Conservation (phyloP, 2,888 invertebrate species). For the Conistra vaccinii region DNA sequence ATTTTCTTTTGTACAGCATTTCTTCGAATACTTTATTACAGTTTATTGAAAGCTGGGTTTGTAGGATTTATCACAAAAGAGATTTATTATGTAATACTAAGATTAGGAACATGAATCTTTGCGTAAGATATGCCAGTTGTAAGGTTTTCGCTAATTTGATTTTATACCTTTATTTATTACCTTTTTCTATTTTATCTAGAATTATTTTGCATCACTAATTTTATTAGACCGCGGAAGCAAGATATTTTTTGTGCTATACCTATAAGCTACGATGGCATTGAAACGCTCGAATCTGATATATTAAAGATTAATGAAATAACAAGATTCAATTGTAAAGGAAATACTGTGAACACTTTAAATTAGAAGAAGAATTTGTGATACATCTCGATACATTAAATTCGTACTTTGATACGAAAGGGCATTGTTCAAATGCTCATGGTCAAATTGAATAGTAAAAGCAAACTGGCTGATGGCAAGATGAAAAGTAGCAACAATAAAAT, state of each 20-base stretch:
- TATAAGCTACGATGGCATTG: background rate
- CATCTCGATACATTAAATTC: background rate
- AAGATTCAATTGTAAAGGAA: background rate
- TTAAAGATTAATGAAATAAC: background rate
- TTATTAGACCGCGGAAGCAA: background rate
- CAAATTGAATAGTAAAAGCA: background rate
- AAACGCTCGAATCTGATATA: too few species aligned
- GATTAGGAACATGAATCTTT: background rate
- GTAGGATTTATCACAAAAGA: constrained; percentile 26
- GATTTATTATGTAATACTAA: constrained; percentile 22
- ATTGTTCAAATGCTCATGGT: background rate
- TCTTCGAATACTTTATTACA: constrained; percentile 5
- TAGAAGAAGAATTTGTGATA: background rate
- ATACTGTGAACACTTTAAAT: background rate
- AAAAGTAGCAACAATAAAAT: constrained; percentile 5
- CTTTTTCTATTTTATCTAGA: background rate
- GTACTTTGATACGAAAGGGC: background rate
- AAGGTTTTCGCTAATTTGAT: constrained; percentile 9
- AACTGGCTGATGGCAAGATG: background rate
- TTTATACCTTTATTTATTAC: constrained; percentile 10
- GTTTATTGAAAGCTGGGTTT: constrained; percentile 20
- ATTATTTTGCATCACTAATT: background rate
- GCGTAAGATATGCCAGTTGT: constrained; percentile 6
- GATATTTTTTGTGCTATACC: background rate
- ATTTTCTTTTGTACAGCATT: constrained; percentile 20